Evolutionary conservation across 2,797 vertebrate genomes (phyloP), one percentile per base, ranked within the genome.

Genomic region (Crenuchus spilurus): DNA sequence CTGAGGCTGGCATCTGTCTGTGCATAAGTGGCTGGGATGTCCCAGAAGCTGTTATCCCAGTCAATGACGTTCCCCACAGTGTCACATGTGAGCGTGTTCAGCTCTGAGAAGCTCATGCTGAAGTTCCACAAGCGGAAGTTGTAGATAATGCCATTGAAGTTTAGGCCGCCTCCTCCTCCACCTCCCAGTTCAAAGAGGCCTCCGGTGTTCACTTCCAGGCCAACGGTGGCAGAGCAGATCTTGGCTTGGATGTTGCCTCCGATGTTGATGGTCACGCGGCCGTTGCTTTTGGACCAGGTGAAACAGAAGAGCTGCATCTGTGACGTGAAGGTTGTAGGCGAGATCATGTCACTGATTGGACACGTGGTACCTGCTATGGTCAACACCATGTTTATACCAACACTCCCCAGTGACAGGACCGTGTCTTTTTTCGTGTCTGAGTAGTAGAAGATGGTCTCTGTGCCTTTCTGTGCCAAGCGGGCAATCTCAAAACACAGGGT

Each of bases 11-110:
- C 87, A 89, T 97, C 95, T 0, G 95, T 94, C 87, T 94, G 94
- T 74, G 95, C 88, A 63, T 90, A 82, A 6, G 87, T 80, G 9
- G 90, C 69, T 3, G 94, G 94, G 85, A 98, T 94, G 84, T 77
- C 91, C 97, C 97, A 99, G 83, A 93, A 93, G 76, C 88, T 87
- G 86, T 95, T 96, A 86, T 97, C 94, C 97, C 97, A 99, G 91
- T 98, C 97, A 3, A 98, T 76, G 78, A 98, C 77, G 77, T 94
- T 95, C 2, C 97, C 97, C 78, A 85, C 85, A 20, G 73, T 18
- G 75, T 91, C 92, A 1, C 97, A 99, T 86, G 91, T 95, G 60
- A 98, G 88, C 28, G 84, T 84, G 20, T 69, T 77, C 18, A 98
- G 92, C 62, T 90, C 80, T 70, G 80, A 80, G 0, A 42, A 62